These are phyloP conservation scores for Rousettus leschenaultii DNA, from an alignment of 2,113 vertebrate genomes.

Conservation along the genomic window DNA sequence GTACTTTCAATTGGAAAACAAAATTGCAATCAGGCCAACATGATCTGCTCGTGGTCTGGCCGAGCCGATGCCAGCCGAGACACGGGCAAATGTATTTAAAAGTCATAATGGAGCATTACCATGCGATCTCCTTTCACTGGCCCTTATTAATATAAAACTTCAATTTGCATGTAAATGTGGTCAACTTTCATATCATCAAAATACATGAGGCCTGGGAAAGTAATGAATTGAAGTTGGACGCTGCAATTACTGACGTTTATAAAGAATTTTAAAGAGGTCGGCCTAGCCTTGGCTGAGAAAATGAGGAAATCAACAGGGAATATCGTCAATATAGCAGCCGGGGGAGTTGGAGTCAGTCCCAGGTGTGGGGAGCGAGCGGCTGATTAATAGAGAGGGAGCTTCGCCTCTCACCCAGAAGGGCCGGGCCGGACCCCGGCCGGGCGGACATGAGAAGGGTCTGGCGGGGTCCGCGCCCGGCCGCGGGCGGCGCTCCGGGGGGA, in stretches of 20 bases:
- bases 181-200: slow-evolving; percentile 99
- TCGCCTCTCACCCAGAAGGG: slow-evolving; percentile 84
- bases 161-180: slow-evolving; percentile 99
- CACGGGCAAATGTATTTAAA: slow-evolving; percentile 99
- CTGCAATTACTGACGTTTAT: slow-evolving; percentile 96
- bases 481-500: slow-evolving; percentile 53
- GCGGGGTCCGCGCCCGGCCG: slow-evolving; percentile 83
- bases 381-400: slow-evolving; percentile 86
- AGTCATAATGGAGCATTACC: slow-evolving; percentile 98
- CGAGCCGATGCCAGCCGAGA: slow-evolving; percentile 95
- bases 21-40: slow-evolving; percentile 99
- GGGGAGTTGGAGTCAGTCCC: slow-evolving; percentile 86
- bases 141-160: slow-evolving; percentile 99
- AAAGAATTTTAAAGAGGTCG: slow-evolving; percentile 96
- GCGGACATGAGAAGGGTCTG: slow-evolving; percentile 81
- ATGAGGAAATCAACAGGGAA: slow-evolving; percentile 92
- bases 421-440: slow-evolving; percentile 81
- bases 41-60: slow-evolving; percentile 95
- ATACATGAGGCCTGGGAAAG: slow-evolving; percentile 95
- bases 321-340: slow-evolving; percentile 89
- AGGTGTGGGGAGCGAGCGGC: slow-evolving; percentile 85
- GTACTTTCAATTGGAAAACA: slow-evolving; percentile 99
- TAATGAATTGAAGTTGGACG: slow-evolving; percentile 96
- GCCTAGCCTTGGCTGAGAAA: slow-evolving; percentile 87
- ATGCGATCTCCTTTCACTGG: slow-evolving; percentile 92